phyloP scores from a whole-genome alignment of 92 coral and sea anemone species.

The Heteractis magnifica region DNA sequence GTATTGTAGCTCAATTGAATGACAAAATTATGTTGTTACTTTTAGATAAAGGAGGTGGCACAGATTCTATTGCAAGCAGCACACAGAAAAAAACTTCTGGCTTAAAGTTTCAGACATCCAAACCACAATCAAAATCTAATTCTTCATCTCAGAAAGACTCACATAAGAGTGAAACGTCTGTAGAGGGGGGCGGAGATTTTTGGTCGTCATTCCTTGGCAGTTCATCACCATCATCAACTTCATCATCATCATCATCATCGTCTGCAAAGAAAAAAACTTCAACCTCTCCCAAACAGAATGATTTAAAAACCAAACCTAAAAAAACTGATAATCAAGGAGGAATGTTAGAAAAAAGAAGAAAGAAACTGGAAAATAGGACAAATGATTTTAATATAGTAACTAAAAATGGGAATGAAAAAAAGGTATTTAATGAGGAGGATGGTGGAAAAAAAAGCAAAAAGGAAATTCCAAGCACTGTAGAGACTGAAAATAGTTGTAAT shows the following conservation, averaged over 20 bases:
- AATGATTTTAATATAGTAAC: neutral
- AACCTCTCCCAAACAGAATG: constrained; percentile 4
- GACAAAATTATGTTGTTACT: neutral
- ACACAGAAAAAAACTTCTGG: neutral
- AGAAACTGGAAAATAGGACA: neutral
- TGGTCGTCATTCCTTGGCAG: constrained; percentile 88
- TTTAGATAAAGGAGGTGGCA: neutral
- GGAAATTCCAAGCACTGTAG: neutral
- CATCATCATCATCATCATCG: neutral
- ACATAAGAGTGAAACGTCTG: neutral
- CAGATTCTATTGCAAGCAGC: neutral
- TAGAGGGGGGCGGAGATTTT: constrained; percentile 52
- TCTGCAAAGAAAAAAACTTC: neutral
- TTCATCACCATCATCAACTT: constrained; percentile 22
- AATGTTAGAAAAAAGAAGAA: neutral
- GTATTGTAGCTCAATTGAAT: too few species aligned
- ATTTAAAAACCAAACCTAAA: neutral
- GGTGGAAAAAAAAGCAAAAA: neutral
- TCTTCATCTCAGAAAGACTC: constrained; percentile 26
- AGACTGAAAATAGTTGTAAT: neutral
- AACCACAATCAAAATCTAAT: constrained; percentile 21
- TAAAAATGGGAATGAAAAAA: neutral
- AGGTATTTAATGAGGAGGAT: neutral
- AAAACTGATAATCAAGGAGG: neutral
- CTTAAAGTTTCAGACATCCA: neutral